Percentiles rank a stretch among this genome's conserved stretches.
These are phyloP conservation scores for Coptodon rendalli DNA, from an alignment of 2,113 vertebrate genomes.

Conservation along the genomic window DNA sequence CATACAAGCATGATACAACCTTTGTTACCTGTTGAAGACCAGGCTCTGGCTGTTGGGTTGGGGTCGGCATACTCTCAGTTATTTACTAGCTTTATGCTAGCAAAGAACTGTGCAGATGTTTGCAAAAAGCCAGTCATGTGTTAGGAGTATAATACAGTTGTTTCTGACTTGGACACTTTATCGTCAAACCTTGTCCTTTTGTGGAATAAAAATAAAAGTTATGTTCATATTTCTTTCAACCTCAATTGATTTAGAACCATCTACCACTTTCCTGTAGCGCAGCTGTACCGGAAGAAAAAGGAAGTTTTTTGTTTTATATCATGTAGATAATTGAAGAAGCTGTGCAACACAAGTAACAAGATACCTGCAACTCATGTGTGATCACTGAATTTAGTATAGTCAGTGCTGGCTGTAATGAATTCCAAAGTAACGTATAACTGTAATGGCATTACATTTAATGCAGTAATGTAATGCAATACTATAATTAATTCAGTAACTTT, in stretches of 20 bases:
- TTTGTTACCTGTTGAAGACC: neutral
- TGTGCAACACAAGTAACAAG: neutral
- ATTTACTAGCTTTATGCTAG: neutral
- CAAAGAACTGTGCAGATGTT: neutral
- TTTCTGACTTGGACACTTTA: neutral
- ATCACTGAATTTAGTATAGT: neutral
- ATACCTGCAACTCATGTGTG: neutral
- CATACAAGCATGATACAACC: neutral
- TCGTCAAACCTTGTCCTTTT: neutral
- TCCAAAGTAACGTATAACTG: neutral
- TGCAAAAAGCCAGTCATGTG: neutral
- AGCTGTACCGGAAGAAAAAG: neutral
- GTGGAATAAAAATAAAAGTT: neutral
- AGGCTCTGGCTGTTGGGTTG: neutral
- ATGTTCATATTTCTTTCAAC: neutral
- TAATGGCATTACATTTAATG: neutral
- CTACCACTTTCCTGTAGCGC: neutral
- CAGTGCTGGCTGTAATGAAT: accelerated
- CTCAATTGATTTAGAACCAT: neutral
- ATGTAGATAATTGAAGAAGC: neutral
- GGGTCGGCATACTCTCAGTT: neutral
- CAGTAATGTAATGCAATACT: neutral
- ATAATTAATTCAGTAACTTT: neutral
- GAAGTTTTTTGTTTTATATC: accelerated
- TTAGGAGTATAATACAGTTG: neutral